Evolutionary conservation across 2,113 vertebrate genomes (phyloP).

Genomic region (Cololabis saira): DNA sequence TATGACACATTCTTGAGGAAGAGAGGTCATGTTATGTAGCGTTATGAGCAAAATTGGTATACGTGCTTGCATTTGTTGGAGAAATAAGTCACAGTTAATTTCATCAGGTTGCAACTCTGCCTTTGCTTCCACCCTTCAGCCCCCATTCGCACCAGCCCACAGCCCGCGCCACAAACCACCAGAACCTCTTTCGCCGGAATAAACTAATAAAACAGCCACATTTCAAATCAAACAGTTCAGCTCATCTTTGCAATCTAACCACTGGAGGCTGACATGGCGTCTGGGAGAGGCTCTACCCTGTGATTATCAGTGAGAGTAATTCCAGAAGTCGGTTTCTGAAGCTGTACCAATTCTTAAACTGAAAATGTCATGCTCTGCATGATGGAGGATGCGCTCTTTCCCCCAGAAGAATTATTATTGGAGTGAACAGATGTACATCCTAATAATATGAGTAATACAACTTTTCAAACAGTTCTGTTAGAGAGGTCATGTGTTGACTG

Average conservation of each 20-base stretch:
- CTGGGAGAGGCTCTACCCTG: not conserved
- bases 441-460: not conserved
- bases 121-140: constrained; percentile 13
- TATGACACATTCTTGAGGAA: too few relatives aligned
- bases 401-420: too few relatives aligned
- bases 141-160: not conserved
- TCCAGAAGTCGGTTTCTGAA: too few relatives aligned
- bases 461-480: not conserved
- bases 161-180: constrained; percentile 21
- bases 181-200: not conserved
- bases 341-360: too few relatives aligned
- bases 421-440: too few relatives aligned
- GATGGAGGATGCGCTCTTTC: too few relatives aligned
- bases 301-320: not conserved
- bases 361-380: too few relatives aligned
- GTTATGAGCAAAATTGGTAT: too few relatives aligned
- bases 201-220: constrained; percentile 8
- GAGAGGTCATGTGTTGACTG: constrained; percentile 18
- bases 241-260: not conserved
- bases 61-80: not conserved
- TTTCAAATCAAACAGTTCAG: not conserved
- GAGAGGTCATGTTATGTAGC: too few relatives aligned
- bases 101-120: not conserved
- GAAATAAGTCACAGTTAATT: not conserved
- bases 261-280: not conserved